Evolutionary conservation across 2,113 vertebrate genomes (phyloP).

Genomic region (Empidonax traillii): DNA sequence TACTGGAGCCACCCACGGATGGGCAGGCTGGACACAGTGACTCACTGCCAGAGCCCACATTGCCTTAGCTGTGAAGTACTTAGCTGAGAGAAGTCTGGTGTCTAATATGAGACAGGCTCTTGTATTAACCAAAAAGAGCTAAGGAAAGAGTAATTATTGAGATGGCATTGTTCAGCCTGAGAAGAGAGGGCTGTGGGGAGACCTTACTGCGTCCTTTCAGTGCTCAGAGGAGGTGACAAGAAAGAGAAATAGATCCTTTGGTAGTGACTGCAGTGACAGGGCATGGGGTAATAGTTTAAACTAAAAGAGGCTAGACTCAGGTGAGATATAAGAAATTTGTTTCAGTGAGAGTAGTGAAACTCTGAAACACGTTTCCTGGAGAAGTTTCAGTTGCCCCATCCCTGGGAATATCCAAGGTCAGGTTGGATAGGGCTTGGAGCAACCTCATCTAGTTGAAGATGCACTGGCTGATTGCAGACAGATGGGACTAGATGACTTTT

Average conservation of each 20-base stretch:
- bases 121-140: background rate
- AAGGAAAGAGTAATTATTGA: background rate
- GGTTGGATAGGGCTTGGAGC: background rate
- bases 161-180: background rate
- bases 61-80: background rate
- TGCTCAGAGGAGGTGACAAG: background rate
- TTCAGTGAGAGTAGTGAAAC: background rate
- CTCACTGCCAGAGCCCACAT: background rate
- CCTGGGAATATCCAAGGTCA: background rate
- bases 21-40: background rate
- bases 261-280: accelerated
- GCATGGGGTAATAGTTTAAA: accelerated
- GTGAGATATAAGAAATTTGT: background rate
- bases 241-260: background rate
- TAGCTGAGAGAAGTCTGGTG: background rate
- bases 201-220: background rate
- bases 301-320: background rate
- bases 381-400: accelerated
- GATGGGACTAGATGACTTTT: background rate
- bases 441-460: background rate
- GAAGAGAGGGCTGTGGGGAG: background rate
- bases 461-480: no score
- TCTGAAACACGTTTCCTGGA: background rate
- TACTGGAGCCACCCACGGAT: background rate
- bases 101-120: background rate